Base-by-base conservation (phyloP, 2,888 invertebrate species). In the Rhogogaster chlorosoma region DNA sequence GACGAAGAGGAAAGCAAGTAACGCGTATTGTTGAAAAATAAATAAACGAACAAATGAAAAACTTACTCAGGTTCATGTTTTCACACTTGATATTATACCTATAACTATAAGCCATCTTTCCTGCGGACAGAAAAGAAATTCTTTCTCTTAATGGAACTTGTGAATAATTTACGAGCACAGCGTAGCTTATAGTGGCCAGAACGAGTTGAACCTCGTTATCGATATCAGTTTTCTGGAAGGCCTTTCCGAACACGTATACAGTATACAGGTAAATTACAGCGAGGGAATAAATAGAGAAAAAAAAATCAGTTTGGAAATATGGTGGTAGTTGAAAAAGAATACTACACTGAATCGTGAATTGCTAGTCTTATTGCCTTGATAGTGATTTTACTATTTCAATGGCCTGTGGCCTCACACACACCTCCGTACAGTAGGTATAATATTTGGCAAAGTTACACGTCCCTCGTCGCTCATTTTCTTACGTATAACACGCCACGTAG, bases 401-500 rank as follows among this genome's bases (percentile, higher is more conserved):
- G 3, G 61, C 22, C 22, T 12, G 18, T 53, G 53, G 12, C 22
- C 22, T 61, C 70, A 36, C 70, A 32, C n/a, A 32, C 36, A 45
- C 15, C n/a, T 7, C 3, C 1, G 36, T 36, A n/a, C 38, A 38
- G 3, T 71, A 71, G 22, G 3, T 71, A 71, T 9, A 71, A n/a
- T 38, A 71, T 38, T 36, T 32, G 70, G 38, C 18, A 9, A 36
- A 71, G n/a, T 36, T 71, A n/a, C 9, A 36, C 70, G 36, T 71
- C 10, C 15, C 70, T 36, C 3, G 36, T 71, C 10, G 32, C 70
- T 36, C n/a, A 71, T 71, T 71, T 36, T 38, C n/a, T 70, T 29
- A 36, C 32, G 29, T 22, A 26, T 38, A 45, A 45, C 75, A 75
- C 75, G 75, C 75, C 26, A 75, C 49, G 45, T 75, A 29, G 75